Evolutionary conservation across 2,797 vertebrate species (phyloP).

Genomic region (Acridotheres tristis): DNA sequence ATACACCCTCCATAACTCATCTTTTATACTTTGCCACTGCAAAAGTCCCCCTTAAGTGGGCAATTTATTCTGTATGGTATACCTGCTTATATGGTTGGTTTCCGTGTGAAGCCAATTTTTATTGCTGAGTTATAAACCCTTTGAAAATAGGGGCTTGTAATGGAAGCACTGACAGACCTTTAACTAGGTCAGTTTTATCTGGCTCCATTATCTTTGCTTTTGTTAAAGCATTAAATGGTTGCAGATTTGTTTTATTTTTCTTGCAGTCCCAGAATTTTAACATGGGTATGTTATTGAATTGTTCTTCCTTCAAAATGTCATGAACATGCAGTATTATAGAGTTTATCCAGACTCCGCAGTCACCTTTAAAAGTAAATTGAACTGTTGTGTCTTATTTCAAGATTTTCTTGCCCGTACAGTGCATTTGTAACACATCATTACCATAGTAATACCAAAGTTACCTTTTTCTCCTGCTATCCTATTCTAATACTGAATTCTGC

Average conservation of each 20-base stretch:
- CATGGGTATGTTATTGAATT: not conserved
- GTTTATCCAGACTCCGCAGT: not conserved
- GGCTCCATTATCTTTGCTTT: constrained; percentile 22
- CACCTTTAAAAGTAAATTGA: not conserved
- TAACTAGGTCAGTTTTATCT: constrained; percentile 15
- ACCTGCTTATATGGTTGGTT: constrained; percentile 1
- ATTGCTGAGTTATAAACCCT: constrained; percentile 24
- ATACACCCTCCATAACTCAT: not conserved
- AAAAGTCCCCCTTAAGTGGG: not conserved
- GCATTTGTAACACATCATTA: not conserved
- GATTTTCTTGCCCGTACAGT: not conserved
- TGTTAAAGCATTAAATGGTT: not conserved
- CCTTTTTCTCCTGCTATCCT: not conserved
- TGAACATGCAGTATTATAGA: not conserved
- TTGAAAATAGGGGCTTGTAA: not conserved
- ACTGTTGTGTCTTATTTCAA: not conserved
- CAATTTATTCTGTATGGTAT: not conserved
- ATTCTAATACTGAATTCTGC: not conserved
- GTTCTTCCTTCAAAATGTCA: constrained; percentile 22
- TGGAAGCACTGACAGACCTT: not conserved
- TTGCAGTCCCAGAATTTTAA: not conserved
- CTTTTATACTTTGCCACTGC: not conserved
- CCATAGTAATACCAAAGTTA: not conserved
- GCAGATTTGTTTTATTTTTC: constrained; percentile 1
- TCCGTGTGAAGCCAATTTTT: not conserved